A percentile compares a stretch with the other conserved stretches of the same genome.
Conservation (phyloP, 2,113 vertebrate species). For the Struthidea cinerea region DNA sequence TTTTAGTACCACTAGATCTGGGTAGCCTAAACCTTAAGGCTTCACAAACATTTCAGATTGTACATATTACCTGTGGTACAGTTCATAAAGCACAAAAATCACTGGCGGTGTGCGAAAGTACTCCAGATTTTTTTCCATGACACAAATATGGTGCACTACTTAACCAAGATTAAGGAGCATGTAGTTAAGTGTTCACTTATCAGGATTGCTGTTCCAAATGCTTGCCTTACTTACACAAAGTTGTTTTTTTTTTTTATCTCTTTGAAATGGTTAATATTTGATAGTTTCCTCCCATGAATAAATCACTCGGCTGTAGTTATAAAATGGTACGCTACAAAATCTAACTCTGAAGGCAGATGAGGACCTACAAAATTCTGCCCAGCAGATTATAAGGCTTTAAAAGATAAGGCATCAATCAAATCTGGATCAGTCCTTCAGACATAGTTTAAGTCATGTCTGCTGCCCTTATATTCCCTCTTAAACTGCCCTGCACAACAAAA, state of each 20-base stretch:
- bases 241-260: fast-evolving
- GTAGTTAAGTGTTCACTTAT: not conserved
- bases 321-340: not conserved
- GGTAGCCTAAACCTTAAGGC: constrained; percentile 46
- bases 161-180: not conserved
- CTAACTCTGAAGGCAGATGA: not conserved
- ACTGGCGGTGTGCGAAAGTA: not conserved
- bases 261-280: constrained; percentile 42
- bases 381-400: not conserved
- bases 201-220: not conserved
- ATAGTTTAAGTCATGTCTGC: not conserved
- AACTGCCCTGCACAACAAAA: not conserved
- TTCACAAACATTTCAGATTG: constrained; percentile 45
- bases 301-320: not conserved
- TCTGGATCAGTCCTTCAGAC: not conserved
- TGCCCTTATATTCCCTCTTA: not conserved
- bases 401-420: not conserved
- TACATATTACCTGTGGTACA: constrained; percentile 31
- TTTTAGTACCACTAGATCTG: constrained; percentile 32
- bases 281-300: constrained; percentile 1
- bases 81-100: constrained; percentile 44
- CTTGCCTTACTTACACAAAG: not conserved
- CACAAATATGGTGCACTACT: not conserved
- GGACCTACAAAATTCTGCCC: not conserved
- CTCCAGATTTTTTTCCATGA: not conserved